Evolutionary conservation across 2,888 invertebrate species (phyloP).

Genomic region (Hypsopygia costalis): DNA sequence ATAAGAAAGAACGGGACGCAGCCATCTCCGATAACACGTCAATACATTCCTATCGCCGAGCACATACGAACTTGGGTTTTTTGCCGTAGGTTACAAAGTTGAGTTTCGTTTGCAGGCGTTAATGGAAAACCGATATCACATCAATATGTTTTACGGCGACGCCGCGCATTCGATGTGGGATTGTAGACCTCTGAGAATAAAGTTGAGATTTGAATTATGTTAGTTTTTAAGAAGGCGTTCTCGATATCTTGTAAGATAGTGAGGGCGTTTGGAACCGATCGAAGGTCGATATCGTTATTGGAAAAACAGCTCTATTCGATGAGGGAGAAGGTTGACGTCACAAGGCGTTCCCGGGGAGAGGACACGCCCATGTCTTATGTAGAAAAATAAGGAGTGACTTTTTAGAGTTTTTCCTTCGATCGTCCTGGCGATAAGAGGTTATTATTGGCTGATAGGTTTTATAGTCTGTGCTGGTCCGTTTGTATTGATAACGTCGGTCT

Average conservation of each 20-base stretch:
- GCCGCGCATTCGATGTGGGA: slow-evolving; percentile 34
- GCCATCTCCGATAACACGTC: slow-evolving; percentile 77
- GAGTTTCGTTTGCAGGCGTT: slow-evolving; percentile 36
- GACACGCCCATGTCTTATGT: slow-evolving; percentile 76
- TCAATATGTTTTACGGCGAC: slow-evolving; percentile 73
- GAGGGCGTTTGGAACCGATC: slow-evolving; percentile 76
- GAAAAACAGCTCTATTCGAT: slow-evolving; percentile 72
- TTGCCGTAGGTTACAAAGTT: slow-evolving; percentile 28
- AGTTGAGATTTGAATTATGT: slow-evolving; percentile 37
- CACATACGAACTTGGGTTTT: slow-evolving; percentile 49
- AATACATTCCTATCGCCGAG: slow-evolving; percentile 67
- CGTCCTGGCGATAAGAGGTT: slow-evolving; percentile 42
- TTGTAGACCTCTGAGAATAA: slow-evolving; percentile 37
- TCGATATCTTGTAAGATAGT: slow-evolving; percentile 79
- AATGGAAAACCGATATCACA: slow-evolving; percentile 80
- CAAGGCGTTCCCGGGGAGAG: slow-evolving; percentile 56
- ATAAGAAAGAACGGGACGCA: slow-evolving; percentile 60
- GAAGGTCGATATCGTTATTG: slow-evolving; percentile 72
- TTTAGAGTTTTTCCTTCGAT: slow-evolving; percentile 53
- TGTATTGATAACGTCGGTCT: too few relatives aligned
- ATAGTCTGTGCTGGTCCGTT: too few relatives aligned
- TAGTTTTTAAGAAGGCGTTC: slow-evolving; percentile 73
- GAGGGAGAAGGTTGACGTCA: slow-evolving; percentile 53
- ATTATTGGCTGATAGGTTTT: slow-evolving; percentile 39
- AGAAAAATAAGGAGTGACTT: slow-evolving; percentile 62